Evolutionary conservation across 2,797 vertebrate species (phyloP).

Genomic region (Spheniscus humboldti): DNA sequence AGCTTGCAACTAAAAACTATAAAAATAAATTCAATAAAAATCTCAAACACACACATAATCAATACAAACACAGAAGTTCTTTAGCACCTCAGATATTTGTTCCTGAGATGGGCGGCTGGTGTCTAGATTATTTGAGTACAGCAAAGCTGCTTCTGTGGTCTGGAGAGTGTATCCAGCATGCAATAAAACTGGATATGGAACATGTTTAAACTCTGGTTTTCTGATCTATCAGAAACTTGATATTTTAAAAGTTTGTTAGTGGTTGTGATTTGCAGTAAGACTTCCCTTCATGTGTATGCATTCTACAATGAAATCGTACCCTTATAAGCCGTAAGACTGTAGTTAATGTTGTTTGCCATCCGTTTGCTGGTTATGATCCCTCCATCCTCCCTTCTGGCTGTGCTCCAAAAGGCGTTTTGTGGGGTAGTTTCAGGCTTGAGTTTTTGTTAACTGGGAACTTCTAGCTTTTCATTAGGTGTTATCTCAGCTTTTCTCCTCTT

Average conservation of each 20-base stretch:
- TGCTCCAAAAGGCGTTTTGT: background rate
- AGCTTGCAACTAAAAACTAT: background rate
- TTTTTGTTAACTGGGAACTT: background rate
- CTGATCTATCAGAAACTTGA: background rate
- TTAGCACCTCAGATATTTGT: background rate
- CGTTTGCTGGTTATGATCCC: background rate
- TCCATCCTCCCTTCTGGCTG: background rate
- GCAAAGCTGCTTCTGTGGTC: background rate
- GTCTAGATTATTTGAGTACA: background rate
- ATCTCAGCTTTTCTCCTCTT: background rate
- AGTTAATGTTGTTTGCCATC: background rate
- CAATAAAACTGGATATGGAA: background rate
- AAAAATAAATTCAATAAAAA: background rate
- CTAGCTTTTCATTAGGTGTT: background rate
- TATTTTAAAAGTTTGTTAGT: background rate
- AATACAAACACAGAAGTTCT: background rate
- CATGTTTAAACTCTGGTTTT: background rate
- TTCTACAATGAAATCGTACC: fast-evolving
- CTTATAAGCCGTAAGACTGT: background rate
- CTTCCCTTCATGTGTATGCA: background rate
- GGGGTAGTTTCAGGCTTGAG: background rate
- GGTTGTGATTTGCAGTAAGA: background rate
- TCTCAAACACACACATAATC: background rate
- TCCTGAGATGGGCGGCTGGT: background rate
- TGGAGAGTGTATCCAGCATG: background rate